Evolutionary conservation across 2,888 invertebrate genomes (phyloP).

Genomic region (Anticlea derivata): DNA sequence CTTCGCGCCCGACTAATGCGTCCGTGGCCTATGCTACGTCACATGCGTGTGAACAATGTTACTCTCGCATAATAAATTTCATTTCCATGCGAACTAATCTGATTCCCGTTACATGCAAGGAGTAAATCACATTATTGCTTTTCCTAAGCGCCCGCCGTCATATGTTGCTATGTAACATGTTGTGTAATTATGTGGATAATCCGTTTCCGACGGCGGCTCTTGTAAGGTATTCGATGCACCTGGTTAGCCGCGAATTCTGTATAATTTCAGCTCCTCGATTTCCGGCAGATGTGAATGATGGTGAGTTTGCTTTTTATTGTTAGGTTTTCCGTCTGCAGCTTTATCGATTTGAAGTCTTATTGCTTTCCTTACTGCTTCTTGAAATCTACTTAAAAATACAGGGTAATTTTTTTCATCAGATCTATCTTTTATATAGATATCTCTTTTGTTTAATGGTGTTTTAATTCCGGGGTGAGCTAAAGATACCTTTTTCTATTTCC

Average conservation of each 20-base stretch:
- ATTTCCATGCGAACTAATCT: conserved; percentile 38
- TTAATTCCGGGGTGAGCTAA: too few species aligned
- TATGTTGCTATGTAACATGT: conserved; percentile 37
- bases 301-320: conserved; percentile 7
- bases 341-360: neutral
- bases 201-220: conserved; percentile 44
- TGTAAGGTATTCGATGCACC: conserved; percentile 38
- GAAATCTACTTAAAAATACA: too few species aligned
- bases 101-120: conserved; percentile 47
- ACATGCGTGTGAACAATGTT: too few species aligned
- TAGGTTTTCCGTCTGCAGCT: neutral
- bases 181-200: conserved; percentile 47
- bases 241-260: conserved; percentile 39
- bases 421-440: too few species aligned
- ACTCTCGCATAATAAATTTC: conserved; percentile 33
- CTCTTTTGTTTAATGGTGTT: too few species aligned
- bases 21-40: too few species aligned
- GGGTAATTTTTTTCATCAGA: too few species aligned
- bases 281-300: conserved; percentile 28
- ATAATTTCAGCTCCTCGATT: conserved; percentile 30
- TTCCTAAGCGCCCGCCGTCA: conserved; percentile 48
- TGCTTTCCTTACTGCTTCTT: too few species aligned
- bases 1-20: too few species aligned
- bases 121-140: conserved; percentile 60
- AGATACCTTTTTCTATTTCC: too few species aligned